A percentile compares a stretch with the other conserved stretches of the same genome.
Evolutionary conservation across 53 echinoderm and acorn worm species (phyloP).

Genomic region (Stichopus horrens): DNA sequence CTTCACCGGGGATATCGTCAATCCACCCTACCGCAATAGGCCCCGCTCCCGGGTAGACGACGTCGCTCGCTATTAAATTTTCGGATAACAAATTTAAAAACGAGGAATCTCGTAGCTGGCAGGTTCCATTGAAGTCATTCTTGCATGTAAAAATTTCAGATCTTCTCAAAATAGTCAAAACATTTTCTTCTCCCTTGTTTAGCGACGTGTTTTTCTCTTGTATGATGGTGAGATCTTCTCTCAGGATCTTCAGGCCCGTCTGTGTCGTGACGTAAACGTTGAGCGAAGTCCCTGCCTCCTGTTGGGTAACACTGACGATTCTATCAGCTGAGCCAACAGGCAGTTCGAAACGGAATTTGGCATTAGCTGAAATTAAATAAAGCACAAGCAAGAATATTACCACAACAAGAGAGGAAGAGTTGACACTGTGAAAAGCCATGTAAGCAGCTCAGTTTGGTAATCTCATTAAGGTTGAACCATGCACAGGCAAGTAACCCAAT

Average conservation of each 20-base stretch:
- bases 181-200: background rate
- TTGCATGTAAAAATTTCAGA: constrained; percentile 6
- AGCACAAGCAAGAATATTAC: background rate
- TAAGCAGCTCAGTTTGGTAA: no score
- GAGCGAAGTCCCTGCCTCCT: background rate
- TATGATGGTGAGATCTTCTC: background rate
- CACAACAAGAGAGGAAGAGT: background rate
- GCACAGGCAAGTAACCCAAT: no score
- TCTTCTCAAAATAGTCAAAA: background rate
- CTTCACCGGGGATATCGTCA: background rate
- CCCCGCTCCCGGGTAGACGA: background rate
- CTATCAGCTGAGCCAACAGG: background rate
- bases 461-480: no score
- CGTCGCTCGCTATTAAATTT: background rate
- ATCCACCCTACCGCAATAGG: constrained; percentile 12
- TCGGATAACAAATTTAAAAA: background rate
- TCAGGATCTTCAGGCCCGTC: background rate
- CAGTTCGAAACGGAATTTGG: background rate
- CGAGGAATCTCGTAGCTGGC: constrained; percentile 19
- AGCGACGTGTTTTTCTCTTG: background rate
- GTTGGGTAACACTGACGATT: background rate
- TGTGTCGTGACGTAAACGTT: background rate
- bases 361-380: background rate
- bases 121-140: background rate
- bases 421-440: no score